Base-by-base conservation (phyloP, 2,113 vertebrate species). In the Bubo blakistoni region DNA sequence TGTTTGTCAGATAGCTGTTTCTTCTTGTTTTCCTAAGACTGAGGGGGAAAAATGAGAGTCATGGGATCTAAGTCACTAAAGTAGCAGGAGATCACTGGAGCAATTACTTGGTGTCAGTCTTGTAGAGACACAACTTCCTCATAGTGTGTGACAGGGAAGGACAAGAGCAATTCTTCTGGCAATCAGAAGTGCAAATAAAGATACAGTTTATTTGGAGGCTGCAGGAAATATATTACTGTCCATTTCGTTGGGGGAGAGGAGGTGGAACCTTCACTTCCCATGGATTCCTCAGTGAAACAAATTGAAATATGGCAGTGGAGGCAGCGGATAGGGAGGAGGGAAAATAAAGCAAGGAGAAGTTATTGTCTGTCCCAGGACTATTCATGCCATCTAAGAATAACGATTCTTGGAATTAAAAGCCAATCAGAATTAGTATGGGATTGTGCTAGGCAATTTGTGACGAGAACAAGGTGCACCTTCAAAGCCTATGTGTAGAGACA, bases 251-350 rank as follows among this genome's bases (percentile, higher is more conserved):
- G 27, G 16, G 13, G 13, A 78, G 26, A 67, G 25, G 29, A 72
- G 20, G 8, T 18, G 26, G 9, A 84, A 70, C 24, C 26, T 47
- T 65, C 26, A 18, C 4, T 91, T 7, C 4, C 9, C 10, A 4
- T 57, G 30, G 44, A n/a, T 63, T 83, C 40, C 16, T 46, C 14
- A 65, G 18, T 36, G 69, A 84, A 80, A 67, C 18, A 24, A 67
- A 62, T 6, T 54, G 29, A 63, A 65, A 66, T 30, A 36, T 2
- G 30, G 9, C 15, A 57, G 26, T 77, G 36, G 44, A 88, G 36
- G n/a, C 0, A 3, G 54, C 1, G 4, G 26, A 24, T 42, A 36
- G 16, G 24, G 34, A 74, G 3, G 44, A 69, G 7, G 2, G 11
- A 38, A 70, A 76, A 88, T 20, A 80, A 79, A 77, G 20, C 7